A percentile compares a stretch with the other conserved stretches of the same genome.
Evolutionary conservation across 1,140 invertebrate genomes (phyloP).

Genomic region (Drosophila lacteicornis): DNA sequence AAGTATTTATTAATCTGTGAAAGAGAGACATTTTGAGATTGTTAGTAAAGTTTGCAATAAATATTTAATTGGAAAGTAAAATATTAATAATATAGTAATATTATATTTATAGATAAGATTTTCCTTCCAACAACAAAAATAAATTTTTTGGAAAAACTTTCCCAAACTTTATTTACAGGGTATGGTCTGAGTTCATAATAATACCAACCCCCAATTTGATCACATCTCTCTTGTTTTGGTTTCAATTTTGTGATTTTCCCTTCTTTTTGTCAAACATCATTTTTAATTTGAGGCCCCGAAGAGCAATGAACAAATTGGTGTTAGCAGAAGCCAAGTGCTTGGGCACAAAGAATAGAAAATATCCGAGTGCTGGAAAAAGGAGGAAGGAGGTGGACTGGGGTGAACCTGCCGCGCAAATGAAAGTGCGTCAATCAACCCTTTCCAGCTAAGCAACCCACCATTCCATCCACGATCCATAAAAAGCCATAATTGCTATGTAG

Average conservation of each 20-base stretch:
- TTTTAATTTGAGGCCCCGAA: conserved; percentile 76
- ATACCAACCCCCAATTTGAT: not conserved
- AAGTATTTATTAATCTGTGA: no score
- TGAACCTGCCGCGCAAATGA: conserved; percentile 43
- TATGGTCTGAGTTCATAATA: not conserved
- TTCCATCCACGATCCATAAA: conserved; percentile 50
- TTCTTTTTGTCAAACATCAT: conserved; percentile 58
- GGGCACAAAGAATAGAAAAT: conserved; percentile 41
- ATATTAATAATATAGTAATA: no score
- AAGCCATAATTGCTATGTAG: conserved; percentile 74
- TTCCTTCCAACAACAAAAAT: not conserved
- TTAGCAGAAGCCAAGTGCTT: conserved; percentile 81
- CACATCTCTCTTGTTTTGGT: conserved; percentile 19
- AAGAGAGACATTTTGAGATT: no score
- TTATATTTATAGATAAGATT: no score
- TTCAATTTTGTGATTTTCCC: conserved; percentile 2
- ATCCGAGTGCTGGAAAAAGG: not conserved
- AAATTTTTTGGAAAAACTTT: not conserved
- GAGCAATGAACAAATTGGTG: conserved; percentile 82
- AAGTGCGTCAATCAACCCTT: conserved; percentile 74
- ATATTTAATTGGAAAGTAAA: no score
- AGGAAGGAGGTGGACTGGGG: not conserved
- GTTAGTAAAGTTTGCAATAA: no score
- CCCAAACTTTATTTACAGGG: not conserved
- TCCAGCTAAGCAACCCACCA: conserved; percentile 18